Evolutionary conservation across 2,888 invertebrate genomes (phyloP).

Genomic region (Callyntrura sp.): DNA sequence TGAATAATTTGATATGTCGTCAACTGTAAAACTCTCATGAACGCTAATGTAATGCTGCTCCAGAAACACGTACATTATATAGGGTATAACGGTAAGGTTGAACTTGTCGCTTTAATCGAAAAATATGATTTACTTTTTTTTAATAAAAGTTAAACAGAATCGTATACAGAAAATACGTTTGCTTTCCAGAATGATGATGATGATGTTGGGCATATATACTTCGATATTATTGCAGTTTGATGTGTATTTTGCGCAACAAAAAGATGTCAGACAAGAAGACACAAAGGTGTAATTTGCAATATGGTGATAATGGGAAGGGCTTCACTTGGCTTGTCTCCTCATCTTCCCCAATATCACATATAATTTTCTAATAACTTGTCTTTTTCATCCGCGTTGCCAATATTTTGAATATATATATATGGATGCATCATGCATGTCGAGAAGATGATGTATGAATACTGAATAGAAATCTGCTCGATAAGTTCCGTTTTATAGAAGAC

Average conservation of each 20-base stretch:
- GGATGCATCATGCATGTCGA: neutral
- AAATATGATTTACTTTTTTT: neutral
- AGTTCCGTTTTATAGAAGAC: conserved; percentile 59
- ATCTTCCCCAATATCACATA: too few species aligned
- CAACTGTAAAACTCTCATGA: neutral
- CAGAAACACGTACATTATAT: neutral
- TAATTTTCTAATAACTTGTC: neutral
- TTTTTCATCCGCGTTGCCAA: neutral
- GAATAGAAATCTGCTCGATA: conserved; percentile 45
- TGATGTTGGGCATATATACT: neutral
- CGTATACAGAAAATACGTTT: neutral
- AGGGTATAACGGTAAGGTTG: too few species aligned
- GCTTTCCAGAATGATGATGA: neutral
- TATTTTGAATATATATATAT: neutral
- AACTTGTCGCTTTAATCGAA: neutral
- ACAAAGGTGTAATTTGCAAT: conserved; percentile 11
- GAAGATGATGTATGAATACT: conserved; percentile 10
- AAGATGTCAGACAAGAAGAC: neutral
- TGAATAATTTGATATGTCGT: neutral
- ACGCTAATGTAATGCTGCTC: neutral
- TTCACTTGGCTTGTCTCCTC: conserved; percentile 21
- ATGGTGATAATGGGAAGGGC: conserved; percentile 11
- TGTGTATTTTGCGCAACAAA: neutral
- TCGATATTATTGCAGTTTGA: neutral
- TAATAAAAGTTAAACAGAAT: conserved; percentile 20